Evolutionary conservation across 2,888 invertebrate genomes (phyloP), one percentile per base, ranked within the genome.

Genomic region (Lasiommata megera): DNA sequence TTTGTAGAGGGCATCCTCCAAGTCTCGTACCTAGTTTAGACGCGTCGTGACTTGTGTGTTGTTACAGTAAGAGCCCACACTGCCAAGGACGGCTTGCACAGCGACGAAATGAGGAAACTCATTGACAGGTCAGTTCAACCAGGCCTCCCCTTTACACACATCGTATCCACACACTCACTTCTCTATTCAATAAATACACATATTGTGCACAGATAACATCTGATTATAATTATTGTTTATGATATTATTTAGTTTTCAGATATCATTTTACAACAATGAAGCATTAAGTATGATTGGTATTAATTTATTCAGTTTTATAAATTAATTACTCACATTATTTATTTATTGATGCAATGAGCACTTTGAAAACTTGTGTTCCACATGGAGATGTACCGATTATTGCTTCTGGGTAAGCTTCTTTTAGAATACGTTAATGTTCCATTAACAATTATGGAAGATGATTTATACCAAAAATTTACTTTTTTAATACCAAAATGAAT

Each of bases 41-140:
- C 79, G 79, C 84, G 84, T 82, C 85, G 89, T 89, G 88, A 88
- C 84, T 83, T 87, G 83, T 88, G 80, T 88, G 85, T 91, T 90
- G 88, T 91, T 91, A 86, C 93, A 91, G 93, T 93, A 84, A 92
- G 93, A 89, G 93, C 93, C 84, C 93, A 93, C 84, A 92, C 92
- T 84, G 92, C 92, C 93, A 96, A 96, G 96, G 96, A 97, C 94
- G 96, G 95, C 93, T 95, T 96, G 94, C 94, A 96, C 92, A 96
- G 95, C 92, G 97, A 97, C 93, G 97, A 97, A 94, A 97, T 97
- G 96, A 95, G 97, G 93, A 97, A 97, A 94, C 96, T 97, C 93
- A 96, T 97, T 93, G 97, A 97, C 95, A 97, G 97, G 97, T 97
- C 94, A 96, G 94, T 95, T 84, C 71, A 61, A 56, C 65, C 68